phyloP scores from a whole-genome alignment of 2,113 vertebrate species.

The Heteronetta atricapilla region DNA sequence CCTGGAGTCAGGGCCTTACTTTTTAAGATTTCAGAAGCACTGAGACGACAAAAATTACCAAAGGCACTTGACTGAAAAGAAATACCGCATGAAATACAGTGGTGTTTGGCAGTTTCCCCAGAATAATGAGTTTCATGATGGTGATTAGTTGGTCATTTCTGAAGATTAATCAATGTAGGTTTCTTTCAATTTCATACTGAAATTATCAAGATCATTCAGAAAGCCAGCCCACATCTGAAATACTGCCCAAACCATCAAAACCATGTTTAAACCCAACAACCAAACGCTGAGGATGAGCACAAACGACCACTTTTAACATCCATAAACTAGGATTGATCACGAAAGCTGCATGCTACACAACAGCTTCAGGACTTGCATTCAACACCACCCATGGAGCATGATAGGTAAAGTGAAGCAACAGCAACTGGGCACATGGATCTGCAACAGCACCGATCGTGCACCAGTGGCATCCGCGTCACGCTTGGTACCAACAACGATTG shows the following conservation, averaged over 20 bases:
- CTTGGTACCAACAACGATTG: neutral
- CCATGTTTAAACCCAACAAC: neutral
- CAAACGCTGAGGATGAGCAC: neutral
- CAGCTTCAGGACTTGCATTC: neutral
- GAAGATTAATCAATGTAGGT: neutral
- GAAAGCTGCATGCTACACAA: neutral
- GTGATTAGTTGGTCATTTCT: neutral
- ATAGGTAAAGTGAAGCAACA: neutral
- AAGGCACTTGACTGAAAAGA: neutral
- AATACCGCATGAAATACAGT: neutral
- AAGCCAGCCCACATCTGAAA: neutral
- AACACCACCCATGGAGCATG: neutral
- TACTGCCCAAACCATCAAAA: neutral
- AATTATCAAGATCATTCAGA: neutral
- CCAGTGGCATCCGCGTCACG: neutral
- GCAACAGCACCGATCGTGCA: neutral
- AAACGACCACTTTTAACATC: neutral
- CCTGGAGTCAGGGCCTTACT: neutral
- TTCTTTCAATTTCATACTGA: neutral
- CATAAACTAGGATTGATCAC: neutral
- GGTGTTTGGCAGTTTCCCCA: neutral
- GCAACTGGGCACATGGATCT: accelerated
- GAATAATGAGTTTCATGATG: neutral
- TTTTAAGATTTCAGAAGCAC: neutral
- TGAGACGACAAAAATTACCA: neutral